These are phyloP conservation scores for Leptosomus discolor DNA, from an alignment of 2,113 vertebrate species.

Conservation along the genomic window DNA sequence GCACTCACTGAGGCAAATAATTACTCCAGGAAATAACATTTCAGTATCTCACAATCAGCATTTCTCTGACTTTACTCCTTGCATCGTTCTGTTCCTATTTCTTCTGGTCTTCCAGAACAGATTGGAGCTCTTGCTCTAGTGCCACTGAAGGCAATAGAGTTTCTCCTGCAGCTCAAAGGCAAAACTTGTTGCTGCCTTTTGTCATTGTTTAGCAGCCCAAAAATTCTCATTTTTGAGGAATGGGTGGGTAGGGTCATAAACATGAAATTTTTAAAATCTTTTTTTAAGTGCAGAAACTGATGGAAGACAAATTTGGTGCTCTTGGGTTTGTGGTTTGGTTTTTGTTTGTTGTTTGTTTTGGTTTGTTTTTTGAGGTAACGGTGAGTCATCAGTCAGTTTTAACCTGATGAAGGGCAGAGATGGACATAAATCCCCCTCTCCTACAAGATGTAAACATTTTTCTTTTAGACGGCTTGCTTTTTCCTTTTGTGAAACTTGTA, in stretches of 20 bases:
- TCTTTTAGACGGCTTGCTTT: not conserved
- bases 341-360: not conserved
- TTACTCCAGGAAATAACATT: slow-evolving; percentile 27
- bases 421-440: not conserved
- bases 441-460: not conserved
- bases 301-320: not conserved
- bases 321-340: not conserved
- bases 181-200: not conserved
- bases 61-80: not conserved
- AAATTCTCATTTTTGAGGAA: not conserved
- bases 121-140: not conserved
- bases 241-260: rapidly evolving
- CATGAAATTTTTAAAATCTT: not conserved
- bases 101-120: not conserved
- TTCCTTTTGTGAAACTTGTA: not conserved
- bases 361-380: not conserved
- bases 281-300: not conserved
- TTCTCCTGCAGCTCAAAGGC: not conserved
- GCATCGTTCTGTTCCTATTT: not conserved
- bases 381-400: not conserved
- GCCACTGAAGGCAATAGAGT: not conserved
- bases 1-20: slow-evolving; percentile 9
- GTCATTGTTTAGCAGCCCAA: not conserved
- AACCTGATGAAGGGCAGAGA: not conserved
- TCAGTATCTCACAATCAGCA: not conserved